phyloP scores from a whole-genome alignment of 2,888 invertebrate species.

The Eupelmus urozonus region DNA sequence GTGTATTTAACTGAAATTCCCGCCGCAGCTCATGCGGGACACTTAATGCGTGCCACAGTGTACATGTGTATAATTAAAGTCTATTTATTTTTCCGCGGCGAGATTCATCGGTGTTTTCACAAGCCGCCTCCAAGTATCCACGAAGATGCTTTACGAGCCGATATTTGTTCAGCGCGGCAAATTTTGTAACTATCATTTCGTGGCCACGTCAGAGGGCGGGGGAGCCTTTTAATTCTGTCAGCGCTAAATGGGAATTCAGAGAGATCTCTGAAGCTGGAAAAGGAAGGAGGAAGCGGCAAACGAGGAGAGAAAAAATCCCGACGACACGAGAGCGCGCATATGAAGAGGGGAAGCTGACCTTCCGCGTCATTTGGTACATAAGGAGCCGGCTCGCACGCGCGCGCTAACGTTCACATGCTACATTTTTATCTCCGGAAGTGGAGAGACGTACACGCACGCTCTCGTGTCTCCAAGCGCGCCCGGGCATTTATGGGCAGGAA shows the following conservation, averaged over 20 bases:
- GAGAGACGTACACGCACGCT: slow-evolving; percentile 13
- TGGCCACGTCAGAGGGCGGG: no score
- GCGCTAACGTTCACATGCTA: slow-evolving; percentile 10
- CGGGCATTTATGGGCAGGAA: slow-evolving; percentile 43
- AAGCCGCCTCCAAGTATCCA: not conserved
- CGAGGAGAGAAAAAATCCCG: slow-evolving; percentile 12
- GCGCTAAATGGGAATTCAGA: slow-evolving; percentile 14
- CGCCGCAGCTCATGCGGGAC: no score
- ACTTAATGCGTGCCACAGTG: no score
- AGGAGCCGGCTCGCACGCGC: not conserved
- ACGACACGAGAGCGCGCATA: not conserved
- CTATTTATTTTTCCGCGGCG: slow-evolving; percentile 25
- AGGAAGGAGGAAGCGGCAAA: not conserved
- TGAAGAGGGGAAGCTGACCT: slow-evolving; percentile 22
- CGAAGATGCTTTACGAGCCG: slow-evolving; percentile 24
- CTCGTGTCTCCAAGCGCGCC: not conserved
- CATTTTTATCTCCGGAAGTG: slow-evolving; percentile 57
- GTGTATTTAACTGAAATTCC: no score
- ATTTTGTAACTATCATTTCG: slow-evolving; percentile 10
- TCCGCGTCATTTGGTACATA: slow-evolving; percentile 42
- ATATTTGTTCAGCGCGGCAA: slow-evolving; percentile 26
- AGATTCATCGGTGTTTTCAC: slow-evolving; percentile 37
- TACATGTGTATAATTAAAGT: slow-evolving; percentile 18
- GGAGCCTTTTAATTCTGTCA: slow-evolving; percentile 28
- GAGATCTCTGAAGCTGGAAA: no score